Percentiles rank a stretch among this genome's conserved stretches.
These are phyloP conservation scores for Myzus persicae DNA, from an alignment of 1,140 invertebrate species.

Conservation along the genomic window DNA sequence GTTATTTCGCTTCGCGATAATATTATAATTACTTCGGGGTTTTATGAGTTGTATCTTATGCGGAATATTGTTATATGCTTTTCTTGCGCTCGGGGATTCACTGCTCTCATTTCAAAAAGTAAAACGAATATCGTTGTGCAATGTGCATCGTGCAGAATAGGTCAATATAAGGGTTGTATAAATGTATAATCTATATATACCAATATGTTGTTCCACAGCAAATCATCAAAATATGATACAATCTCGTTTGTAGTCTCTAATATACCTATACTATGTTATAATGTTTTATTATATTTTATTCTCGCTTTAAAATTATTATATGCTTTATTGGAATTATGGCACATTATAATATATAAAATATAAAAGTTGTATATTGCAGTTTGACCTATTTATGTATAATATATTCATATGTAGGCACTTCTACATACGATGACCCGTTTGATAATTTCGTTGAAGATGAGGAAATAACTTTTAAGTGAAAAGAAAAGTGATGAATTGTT, in stretches of 20 bases:
- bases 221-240: neutral
- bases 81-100: neutral
- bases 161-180: neutral
- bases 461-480: neutral
- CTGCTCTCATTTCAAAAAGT: neutral
- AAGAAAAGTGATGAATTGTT: neutral
- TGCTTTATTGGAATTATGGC: neutral
- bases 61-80: neutral
- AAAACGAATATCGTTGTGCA: neutral
- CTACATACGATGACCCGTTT: neutral
- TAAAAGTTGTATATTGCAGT: neutral
- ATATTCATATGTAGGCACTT: neutral
- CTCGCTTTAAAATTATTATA: neutral
- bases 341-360: neutral
- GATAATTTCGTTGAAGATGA: neutral
- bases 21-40: constrained; percentile 9
- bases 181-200: neutral
- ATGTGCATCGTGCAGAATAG: neutral
- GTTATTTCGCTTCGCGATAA: neutral
- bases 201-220: neutral
- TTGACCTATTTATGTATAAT: neutral
- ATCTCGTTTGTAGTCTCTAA: neutral
- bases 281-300: neutral
- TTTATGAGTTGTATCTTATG: constrained; percentile 1
- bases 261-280: no score